These are phyloP conservation scores for Apoderus coryli DNA, from an alignment of 2,888 invertebrate species.

Conservation along the genomic window DNA sequence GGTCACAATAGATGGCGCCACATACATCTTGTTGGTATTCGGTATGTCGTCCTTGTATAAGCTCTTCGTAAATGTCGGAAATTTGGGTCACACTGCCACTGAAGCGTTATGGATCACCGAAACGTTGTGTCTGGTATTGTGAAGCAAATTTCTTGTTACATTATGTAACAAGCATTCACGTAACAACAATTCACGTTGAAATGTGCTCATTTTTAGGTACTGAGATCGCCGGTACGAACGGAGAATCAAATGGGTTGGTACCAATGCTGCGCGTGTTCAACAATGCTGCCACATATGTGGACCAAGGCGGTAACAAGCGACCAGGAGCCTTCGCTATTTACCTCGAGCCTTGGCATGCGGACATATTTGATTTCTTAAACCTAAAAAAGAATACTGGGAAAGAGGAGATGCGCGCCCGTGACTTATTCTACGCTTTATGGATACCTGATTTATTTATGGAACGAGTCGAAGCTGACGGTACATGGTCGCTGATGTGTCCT, in stretches of 20 bases:
- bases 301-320: conserved; percentile 95
- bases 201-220: conserved; percentile 56
- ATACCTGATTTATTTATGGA: conserved; percentile 98
- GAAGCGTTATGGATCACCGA: too few relatives aligned
- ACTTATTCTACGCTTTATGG: conserved; percentile 95
- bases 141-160: too few relatives aligned
- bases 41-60: too few relatives aligned
- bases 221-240: conserved; percentile 87
- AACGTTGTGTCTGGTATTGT: too few relatives aligned
- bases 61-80: too few relatives aligned
- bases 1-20: too few relatives aligned
- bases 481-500: conserved; percentile 97
- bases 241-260: conserved; percentile 86
- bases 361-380: conserved; percentile 89
- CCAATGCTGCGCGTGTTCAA: conserved; percentile 94
- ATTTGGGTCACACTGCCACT: too few relatives aligned
- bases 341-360: conserved; percentile 98
- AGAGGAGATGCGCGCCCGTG: conserved; percentile 87
- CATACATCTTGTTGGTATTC: too few relatives aligned
- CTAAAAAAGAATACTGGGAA: conserved; percentile 88
- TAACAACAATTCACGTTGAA: too few relatives aligned
- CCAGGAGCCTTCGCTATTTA: conserved; percentile 98
- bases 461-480: conserved; percentile 66
- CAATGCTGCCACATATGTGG: conserved; percentile 90
- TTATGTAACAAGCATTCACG: too few relatives aligned